These are phyloP conservation scores for Polypedilum pembai DNA, from an alignment of 1,140 invertebrate genomes.

Conservation along the genomic window DNA sequence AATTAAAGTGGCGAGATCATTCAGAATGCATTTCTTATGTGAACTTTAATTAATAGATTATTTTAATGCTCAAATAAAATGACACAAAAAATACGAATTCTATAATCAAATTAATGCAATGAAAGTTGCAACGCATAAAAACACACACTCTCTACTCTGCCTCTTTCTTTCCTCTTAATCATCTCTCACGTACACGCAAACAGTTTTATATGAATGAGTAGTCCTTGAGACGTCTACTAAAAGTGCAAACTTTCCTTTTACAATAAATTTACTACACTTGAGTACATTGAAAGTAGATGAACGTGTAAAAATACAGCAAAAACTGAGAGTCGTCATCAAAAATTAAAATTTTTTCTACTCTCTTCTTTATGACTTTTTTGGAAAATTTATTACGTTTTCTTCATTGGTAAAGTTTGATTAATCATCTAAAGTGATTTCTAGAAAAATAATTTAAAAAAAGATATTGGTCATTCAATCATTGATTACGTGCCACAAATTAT, in stretches of 20 bases:
- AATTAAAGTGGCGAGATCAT: background rate
- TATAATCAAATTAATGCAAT: no score
- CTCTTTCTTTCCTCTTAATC: no score
- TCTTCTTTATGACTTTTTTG: background rate
- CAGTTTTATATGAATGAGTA: background rate
- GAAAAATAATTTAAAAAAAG: no score
- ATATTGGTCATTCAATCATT: no score
- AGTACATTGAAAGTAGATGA: background rate
- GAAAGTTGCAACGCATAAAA: no score
- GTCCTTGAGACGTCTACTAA: background rate
- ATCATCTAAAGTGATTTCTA: background rate
- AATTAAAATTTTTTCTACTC: background rate
- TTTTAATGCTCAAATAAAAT: no score
- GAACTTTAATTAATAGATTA: no score
- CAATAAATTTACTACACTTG: background rate
- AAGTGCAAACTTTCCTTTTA: constrained; percentile 5
- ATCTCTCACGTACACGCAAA: no score
- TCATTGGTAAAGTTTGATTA: background rate
- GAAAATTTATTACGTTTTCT: background rate
- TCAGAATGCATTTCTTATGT: background rate
- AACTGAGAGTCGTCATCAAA: background rate
- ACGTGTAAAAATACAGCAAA: background rate
- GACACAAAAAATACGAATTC: no score
- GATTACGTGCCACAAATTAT: no score
- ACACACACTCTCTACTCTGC: no score